Percentiles rank a stretch among this genome's conserved stretches.
Conservation (phyloP, 1,140 invertebrate species). For the Drosophila pallidifrons region DNA sequence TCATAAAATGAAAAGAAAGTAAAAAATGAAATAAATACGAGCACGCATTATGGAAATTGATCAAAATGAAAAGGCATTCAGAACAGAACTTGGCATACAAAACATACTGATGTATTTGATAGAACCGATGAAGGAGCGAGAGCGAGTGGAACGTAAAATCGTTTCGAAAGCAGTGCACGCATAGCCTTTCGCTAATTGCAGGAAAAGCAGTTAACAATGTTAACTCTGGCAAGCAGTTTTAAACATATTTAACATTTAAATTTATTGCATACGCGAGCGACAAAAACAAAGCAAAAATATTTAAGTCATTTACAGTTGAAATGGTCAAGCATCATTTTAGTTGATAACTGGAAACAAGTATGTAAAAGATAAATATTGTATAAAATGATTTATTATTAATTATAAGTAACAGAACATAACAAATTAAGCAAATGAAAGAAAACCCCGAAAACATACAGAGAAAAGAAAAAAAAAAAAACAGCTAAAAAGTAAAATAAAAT, state of each 20-base stretch:
- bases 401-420: conserved; percentile 69
- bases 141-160: conserved; percentile 23
- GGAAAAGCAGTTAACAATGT: conserved; percentile 77
- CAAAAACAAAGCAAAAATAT: conserved; percentile 51
- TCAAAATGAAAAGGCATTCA: conserved; percentile 47
- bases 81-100: conserved; percentile 31
- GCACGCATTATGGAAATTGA: conserved; percentile 68
- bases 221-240: conserved; percentile 78
- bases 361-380: conserved; percentile 74
- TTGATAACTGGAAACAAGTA: conserved; percentile 51
- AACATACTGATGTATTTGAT: conserved; percentile 19
- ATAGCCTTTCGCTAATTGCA: conserved; percentile 74
- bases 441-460: conserved; percentile 58
- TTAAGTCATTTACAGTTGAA: conserved; percentile 62
- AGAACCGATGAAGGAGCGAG: conserved; percentile 11
- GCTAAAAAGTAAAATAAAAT: conserved; percentile 70
- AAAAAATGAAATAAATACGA: conserved; percentile 21
- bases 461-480: conserved; percentile 64
- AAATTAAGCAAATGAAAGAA: conserved; percentile 64
- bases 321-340: conserved; percentile 52
- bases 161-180: conserved; percentile 61
- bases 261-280: conserved; percentile 51
- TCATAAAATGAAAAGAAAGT: neutral
- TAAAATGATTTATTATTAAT: conserved; percentile 81
- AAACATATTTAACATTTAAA: conserved; percentile 66